Evolutionary conservation across 2,797 vertebrate genomes (phyloP), one percentile per base, ranked within the genome.

Genomic region (Chelon auratus): DNA sequence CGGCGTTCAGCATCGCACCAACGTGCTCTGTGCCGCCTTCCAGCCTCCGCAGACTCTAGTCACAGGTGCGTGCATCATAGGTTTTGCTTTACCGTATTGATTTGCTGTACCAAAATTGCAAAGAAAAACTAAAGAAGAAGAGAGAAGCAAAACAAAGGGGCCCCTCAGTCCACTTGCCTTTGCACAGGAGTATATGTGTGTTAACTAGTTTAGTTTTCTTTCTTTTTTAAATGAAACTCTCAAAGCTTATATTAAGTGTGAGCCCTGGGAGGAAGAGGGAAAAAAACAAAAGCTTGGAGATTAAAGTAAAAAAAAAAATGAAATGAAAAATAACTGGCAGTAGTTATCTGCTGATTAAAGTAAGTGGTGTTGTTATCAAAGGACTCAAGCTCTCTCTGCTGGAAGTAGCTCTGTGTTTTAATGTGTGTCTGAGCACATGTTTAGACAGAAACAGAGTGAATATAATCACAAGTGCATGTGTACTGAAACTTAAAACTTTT

Each of bases 1-100:
- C 40, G 94, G 89, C 1, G 62, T 77, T 48, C 71, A 85, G 39
- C 93, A 93, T 68, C 59, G 0, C 0, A 72, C 90, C 0, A 57
- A 59, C 3, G 62, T 95, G 68, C 78, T 94, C 54, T 87, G 88
- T 57, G 95, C 92, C 9, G 92, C 90, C 0, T 95, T 96, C 85
- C 91, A 88, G 39, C 92, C 95, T 43, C 95, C 95, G 0, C 85
- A 90, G 51, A 92, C 90, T 62, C 91, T 96, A 13, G 92, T 87
- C 55, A 93, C 94, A 92, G 95, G 91, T 93, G 85, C 58, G 86
- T 82, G 65, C 2, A 18, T 18, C 7, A 33, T 2, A 24, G 26
- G 3, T 11, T 20, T 39, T 50, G 61, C 18, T 74, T 30, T 17
- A 26, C 24, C 24, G 24, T 11, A 9, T 18, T 17, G 47, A 18